A percentile compares a stretch with the other conserved stretches of the same genome.
These are phyloP conservation scores for Prionailurus viverrinus DNA, from an alignment of 2,113 vertebrate species.

Conservation along the genomic window DNA sequence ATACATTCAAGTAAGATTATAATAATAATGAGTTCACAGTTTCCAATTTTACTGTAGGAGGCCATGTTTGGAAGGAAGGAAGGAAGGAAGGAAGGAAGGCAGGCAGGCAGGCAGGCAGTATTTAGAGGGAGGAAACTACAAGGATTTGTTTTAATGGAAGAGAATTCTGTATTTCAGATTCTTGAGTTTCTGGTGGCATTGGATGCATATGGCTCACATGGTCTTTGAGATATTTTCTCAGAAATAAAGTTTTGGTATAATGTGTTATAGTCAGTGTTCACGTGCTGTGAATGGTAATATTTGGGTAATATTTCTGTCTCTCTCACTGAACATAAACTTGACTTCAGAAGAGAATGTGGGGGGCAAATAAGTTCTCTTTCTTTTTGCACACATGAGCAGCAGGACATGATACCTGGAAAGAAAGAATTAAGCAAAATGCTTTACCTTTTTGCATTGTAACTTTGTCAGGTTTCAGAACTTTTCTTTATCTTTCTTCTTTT, in stretches of 20 bases:
- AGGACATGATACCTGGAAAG: background rate
- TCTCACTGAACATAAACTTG: slow-evolving; percentile 2
- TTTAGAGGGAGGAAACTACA: background rate
- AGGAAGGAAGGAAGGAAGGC: background rate
- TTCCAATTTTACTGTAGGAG: background rate
- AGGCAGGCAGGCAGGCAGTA: background rate
- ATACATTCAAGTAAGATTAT: background rate
- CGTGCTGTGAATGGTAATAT: background rate
- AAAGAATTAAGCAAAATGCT: slow-evolving; percentile 1
- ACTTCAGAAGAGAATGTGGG: background rate
- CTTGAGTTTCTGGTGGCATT: background rate
- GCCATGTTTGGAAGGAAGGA: background rate
- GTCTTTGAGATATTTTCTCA: background rate
- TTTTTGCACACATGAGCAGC: background rate
- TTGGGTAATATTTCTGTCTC: background rate
- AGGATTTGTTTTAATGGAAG: background rate
- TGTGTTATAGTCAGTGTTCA: background rate
- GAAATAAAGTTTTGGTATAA: background rate
- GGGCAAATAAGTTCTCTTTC: background rate
- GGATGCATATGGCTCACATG: background rate
- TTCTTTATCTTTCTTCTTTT: background rate
- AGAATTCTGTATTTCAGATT: background rate
- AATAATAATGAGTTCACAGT: background rate
- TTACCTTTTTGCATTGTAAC: background rate
- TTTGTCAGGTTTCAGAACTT: background rate